Evolutionary conservation across 2,888 invertebrate species (phyloP).

Genomic region (Chironomus riparius): DNA sequence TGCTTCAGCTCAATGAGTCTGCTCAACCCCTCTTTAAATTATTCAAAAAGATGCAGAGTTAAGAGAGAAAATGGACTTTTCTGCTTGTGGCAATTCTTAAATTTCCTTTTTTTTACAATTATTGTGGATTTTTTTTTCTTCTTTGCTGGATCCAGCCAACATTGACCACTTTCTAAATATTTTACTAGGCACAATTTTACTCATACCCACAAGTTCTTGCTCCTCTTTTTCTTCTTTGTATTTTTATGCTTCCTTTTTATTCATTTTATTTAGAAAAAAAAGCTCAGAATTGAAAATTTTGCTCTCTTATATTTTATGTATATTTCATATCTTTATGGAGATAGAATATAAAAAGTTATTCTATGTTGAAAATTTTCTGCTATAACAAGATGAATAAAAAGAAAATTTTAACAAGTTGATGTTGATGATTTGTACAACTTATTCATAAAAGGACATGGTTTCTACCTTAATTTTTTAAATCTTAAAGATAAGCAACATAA

Average conservation of each 20-base stretch:
- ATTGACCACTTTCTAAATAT: constrained; percentile 12
- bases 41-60: background rate
- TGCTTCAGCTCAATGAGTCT: too few relatives aligned
- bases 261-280: background rate
- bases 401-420: background rate
- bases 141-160: background rate
- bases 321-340: too few relatives aligned
- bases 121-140: background rate
- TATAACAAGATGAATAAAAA: constrained; percentile 16
- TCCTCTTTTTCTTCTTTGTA: too few relatives aligned
- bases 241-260: too few relatives aligned
- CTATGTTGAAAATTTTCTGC: constrained; percentile 12
- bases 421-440: too few relatives aligned
- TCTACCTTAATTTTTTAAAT: too few relatives aligned
- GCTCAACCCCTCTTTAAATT: background rate
- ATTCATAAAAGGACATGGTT: background rate
- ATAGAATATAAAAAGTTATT: background rate
- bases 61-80: background rate
- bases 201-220: background rate
- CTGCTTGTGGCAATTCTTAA: background rate
- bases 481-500: too few relatives aligned
- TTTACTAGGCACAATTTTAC: background rate
- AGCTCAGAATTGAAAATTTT: background rate
- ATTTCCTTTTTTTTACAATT: background rate
- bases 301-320: background rate